Evolutionary conservation across 2,113 vertebrate species (phyloP), one percentile per base, ranked within the genome.

Genomic region (Hassar affinis): DNA sequence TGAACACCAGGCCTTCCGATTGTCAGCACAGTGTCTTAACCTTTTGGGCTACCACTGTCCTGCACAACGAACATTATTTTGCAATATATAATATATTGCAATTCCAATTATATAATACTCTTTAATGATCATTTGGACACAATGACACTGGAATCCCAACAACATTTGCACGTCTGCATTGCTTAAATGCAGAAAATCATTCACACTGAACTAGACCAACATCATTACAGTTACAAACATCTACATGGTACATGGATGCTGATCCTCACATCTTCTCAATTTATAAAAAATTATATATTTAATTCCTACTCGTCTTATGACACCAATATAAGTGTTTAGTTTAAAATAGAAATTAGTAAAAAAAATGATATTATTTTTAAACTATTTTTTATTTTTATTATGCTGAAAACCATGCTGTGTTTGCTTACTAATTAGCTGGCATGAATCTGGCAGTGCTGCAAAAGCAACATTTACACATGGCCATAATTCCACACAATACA

Each of bases 51-150:
- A n/a, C n/a, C n/a, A n/a, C n/a, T n/a, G n/a, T n/a, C n/a, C n/a
- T n/a, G n/a, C 38, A 71, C 38, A 45, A 71, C n/a, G 68, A n/a
- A n/a, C 22, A 45, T 71, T 71, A 69, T 42, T 71, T 71, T 71
- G 11, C 27, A n/a, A n/a, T n/a, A n/a, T n/a, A n/a, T n/a, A 7
- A 15, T 64, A 14, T 68, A 38, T 10, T 9, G 45, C 11, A 47
- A 47, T 47, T 47, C 45, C n/a, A n/a, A n/a, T n/a, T n/a, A n/a
- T 51, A 51, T 42, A 66, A 66, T 33, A 35, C 5, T 14, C 2
- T 38, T 25, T 68, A 22, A 68, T 42, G 7, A 17, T 33, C 35
- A 68, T 18, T 68, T 38, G n/a, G n/a, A n/a, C n/a, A n/a, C n/a
- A n/a, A n/a, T n/a, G n/a, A n/a, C n/a, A n/a, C n/a, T n/a, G n/a